Base-by-base conservation (phyloP, 2,888 invertebrate species). In the Pyrochroa serraticornis region DNA sequence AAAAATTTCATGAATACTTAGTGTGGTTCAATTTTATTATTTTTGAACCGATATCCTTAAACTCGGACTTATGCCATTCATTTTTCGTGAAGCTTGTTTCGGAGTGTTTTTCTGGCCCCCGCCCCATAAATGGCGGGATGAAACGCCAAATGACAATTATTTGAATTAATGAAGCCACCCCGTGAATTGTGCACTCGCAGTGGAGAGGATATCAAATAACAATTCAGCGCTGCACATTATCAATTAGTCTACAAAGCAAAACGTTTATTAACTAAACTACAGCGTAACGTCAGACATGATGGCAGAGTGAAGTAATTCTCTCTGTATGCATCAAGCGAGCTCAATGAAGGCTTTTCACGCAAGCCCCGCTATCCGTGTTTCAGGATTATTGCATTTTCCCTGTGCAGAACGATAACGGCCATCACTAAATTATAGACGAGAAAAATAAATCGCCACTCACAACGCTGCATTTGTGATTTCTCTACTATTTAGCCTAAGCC, bases 191-290 rank as follows among this genome's bases (percentile, higher is more conserved):
- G 49, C 58, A 56, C 60, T 64, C 59, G 59, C 60, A 61, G 55
- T 9, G 33, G 44, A 52, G 45, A 52, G 52, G 52, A 48, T 50
- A 59, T 63, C 66, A 60, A 64, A 60, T 64, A 62, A 66, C 64
- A 58, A 66, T 66, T 63, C 60, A 57, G 62, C 62, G 51, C 65
- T 59, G 59, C 63, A 60, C 60, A 62, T 66, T 59, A 62, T 61
- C 64, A 64, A 66, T 66, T 66, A 66, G 62, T 55, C 56, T 55
- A 66, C 66, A 64, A 66, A 65, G 60, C 62, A 50, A 43, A 62
- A 60, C 55, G 64, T 50, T 58, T 62, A 62, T 58, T 61, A 58
- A 51, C 60, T 55, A 48, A 48, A 43, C 47, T 39, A 22, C 22
- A 22, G 5, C 22, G 22, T 22, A 22, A 22, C 22, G 22, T 22